These are phyloP conservation scores for Theodoxus fluviatilis DNA, from an alignment of 2,888 invertebrate species.

Conservation along the genomic window DNA sequence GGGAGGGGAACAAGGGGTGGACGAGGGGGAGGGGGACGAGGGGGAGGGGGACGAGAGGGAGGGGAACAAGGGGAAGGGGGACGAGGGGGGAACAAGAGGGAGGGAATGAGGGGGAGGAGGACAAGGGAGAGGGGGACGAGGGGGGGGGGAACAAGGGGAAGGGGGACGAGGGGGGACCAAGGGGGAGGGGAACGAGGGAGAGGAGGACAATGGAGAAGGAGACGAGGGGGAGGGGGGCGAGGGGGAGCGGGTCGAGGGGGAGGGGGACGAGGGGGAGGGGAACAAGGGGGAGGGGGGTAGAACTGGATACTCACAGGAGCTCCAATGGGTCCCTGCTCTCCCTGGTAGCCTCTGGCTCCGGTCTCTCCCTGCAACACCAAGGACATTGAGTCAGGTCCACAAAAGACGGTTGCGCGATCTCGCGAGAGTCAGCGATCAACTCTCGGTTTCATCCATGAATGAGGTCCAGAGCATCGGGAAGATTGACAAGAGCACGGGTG, in stretches of 20 bases:
- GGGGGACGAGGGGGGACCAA: no score
- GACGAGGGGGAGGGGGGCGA: background rate
- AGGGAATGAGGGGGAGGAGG: background rate
- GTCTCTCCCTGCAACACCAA: slow-evolving; percentile 41
- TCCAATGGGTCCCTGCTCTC: slow-evolving; percentile 48
- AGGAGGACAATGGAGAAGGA: background rate
- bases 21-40: no score
- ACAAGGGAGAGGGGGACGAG: background rate
- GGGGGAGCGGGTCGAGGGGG: background rate
- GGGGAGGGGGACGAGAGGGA: background rate
- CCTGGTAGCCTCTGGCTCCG: slow-evolving; percentile 47
- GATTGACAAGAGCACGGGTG: no score
- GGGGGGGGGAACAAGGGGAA: background rate
- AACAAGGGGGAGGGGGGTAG: background rate
- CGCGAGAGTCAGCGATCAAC: no score
- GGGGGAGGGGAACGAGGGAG: background rate
- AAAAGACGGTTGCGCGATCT: no score
- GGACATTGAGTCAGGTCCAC: no score
- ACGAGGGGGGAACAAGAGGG: background rate
- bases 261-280: background rate
- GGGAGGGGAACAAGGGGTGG: no score
- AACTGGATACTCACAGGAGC: slow-evolving; percentile 35
- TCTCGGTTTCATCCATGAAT: no score
- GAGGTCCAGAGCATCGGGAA: no score
- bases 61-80: background rate